Percentiles rank a stretch among this genome's conserved stretches.
These are phyloP conservation scores for Agrotis exclamationis DNA, from an alignment of 2,888 invertebrate species.

Conservation along the genomic window DNA sequence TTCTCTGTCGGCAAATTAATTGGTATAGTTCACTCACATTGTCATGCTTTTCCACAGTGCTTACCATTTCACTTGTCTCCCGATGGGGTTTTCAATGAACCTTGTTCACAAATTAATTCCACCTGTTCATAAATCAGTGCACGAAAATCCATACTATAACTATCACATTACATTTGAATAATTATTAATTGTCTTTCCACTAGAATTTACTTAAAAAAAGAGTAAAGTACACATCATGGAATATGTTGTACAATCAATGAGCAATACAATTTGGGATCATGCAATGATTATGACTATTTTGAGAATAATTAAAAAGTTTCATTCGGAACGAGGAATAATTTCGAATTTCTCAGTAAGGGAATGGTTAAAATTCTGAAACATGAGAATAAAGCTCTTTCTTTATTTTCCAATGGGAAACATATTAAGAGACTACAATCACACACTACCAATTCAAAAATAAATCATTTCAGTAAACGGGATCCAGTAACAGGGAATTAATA, in stretches of 20 bases:
- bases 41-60: slow-evolving; percentile 7
- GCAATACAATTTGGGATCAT: slow-evolving; percentile 55
- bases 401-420: background rate
- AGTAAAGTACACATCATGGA: slow-evolving; percentile 42
- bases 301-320: background rate
- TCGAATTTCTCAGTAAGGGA: background rate
- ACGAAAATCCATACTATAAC: slow-evolving; percentile 64
- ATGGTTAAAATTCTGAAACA: background rate
- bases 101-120: slow-evolving; percentile 61
- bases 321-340: background rate
- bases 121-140: slow-evolving; percentile 59
- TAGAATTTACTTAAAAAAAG: slow-evolving; percentile 52
- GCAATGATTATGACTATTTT: slow-evolving; percentile 58
- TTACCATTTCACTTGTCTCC: slow-evolving; percentile 34
- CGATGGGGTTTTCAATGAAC: slow-evolving; percentile 43
- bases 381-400: background rate
- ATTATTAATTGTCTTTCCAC: slow-evolving; percentile 82
- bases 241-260: slow-evolving; percentile 58
- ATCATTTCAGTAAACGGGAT: background rate
- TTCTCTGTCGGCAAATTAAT: slow-evolving; percentile 23
- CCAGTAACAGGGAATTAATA: background rate
- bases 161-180: slow-evolving; percentile 62
- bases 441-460: too few relatives aligned
- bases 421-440: background rate
- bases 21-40: slow-evolving; percentile 10